Evolutionary conservation across 1,140 invertebrate species (phyloP), one percentile per base, ranked within the genome.

Genomic region (Druon quercuslanigerum): DNA sequence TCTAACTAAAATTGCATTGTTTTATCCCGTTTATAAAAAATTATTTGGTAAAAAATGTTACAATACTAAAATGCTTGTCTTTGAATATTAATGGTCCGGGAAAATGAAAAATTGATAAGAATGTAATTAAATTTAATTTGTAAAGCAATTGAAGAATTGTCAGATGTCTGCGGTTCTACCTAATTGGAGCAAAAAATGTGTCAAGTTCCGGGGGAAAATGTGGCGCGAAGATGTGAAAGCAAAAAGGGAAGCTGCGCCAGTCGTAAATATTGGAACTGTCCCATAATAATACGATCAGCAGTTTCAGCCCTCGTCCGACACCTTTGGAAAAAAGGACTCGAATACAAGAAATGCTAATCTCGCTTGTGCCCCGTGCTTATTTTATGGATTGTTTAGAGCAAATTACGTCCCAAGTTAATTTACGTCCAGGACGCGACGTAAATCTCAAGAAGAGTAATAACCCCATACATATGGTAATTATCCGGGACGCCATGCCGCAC

Each of bases 371-470:
- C 46, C 60, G 50, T 60, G 20, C 66, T 70, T 74, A 72, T 60
- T 81, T 78, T 81, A 81, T 78, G 73, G 76, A 81, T 81, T 81
- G 76, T 75, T 81, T 78, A 78, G 71, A 56, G 73, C 76, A 81
- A 76, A 78, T 77, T 80, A 77, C 72, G 72, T 74, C 50, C 54
- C 52, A 14, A 57, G 78, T 66, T 76, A 79, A 79, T 79, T 79
- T 79, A 79, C 78, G 54, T n/a, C 16, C 51, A 20, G 16, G 16
- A 14, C 56, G 71, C 70, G 73, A 50, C 17, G 52, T 83, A 77
- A 77, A 77, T 77, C 54, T 77, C 52, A 66, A 66, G 60, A 40
- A 66, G 60, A 16, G 60, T 66, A 66, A 66, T 66, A 60, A 60
- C 57, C 9, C 56, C 25, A 40, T 40, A n/a, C 25, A 33, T 25